Evolutionary conservation across 1,140 invertebrate species (phyloP).

Genomic region (Drosophila novamexicana): DNA sequence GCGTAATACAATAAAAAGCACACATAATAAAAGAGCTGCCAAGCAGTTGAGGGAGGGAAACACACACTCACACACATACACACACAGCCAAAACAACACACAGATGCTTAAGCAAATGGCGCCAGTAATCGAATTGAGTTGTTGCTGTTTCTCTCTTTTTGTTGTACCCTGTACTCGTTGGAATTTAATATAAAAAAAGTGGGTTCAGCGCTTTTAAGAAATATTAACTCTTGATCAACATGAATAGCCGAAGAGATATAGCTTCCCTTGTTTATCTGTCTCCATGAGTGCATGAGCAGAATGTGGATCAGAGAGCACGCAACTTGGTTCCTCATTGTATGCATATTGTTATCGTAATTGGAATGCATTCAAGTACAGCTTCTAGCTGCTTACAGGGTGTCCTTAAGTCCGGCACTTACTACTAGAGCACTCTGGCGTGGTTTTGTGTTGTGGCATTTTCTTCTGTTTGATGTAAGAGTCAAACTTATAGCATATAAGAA

Average conservation of each 20-base stretch:
- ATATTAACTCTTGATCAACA: no score
- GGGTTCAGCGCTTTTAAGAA: no score
- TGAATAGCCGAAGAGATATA: no score
- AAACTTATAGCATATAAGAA: slow-evolving; percentile 12
- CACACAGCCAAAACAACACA: slow-evolving; percentile 7
- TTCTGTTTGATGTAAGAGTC: slow-evolving; percentile 9
- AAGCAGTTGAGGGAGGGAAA: slow-evolving; percentile 12
- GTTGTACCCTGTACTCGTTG: not conserved
- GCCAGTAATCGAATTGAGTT: slow-evolving; percentile 66
- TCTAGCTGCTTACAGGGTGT: not conserved
- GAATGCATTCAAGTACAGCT: no score
- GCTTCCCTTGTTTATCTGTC: no score
- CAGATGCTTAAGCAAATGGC: slow-evolving; percentile 57
- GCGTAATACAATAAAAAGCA: slow-evolving; percentile 80
- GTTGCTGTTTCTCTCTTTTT: slow-evolving; percentile 14
- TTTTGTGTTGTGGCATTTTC: not conserved
- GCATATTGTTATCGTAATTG: no score
- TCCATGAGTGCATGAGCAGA: no score
- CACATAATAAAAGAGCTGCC: slow-evolving; percentile 76
- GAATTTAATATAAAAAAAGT: no score
- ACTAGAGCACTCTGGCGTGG: not conserved
- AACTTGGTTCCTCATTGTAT: no score
- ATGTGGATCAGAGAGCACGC: no score
- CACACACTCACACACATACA: slow-evolving; percentile 1
- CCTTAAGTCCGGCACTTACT: not conserved